Base-by-base conservation (phyloP, 2,888 invertebrate genomes). In the Rhagium mordax region DNA sequence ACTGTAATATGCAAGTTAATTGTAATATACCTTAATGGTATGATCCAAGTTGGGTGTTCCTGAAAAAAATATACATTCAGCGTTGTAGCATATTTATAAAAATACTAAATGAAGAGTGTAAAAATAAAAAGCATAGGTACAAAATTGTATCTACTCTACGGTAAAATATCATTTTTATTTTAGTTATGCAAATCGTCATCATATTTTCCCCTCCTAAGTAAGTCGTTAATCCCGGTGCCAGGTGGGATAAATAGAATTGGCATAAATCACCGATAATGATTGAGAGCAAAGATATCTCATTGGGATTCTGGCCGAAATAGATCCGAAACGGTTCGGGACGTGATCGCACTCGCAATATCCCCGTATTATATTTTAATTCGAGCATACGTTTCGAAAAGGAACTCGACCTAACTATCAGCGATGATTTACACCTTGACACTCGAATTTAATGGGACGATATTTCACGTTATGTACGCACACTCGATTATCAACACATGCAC, bases 341-440 rank as follows among this genome's bases (percentile, higher is more conserved):
- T 64, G 64, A 64, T 16, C 10, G 27, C 15, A 64, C 13, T 64
- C 27, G 15, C 27, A 64, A 64, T 64, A 16, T 2, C 24, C 27
- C 24, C n/a, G 8, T 64, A 29, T 64, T 49, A 64, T 27, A 49
- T 64, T 64, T 64, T 64, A 64, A 64, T 64, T 64, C 48, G 55
- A 1, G 2, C 55, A 27, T 24, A 55, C 24, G 20, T 55, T 55
- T 24, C 55, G n/a, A 24, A 55, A 55, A 55, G n/a, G n/a, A 55
- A 55, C n/a, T n/a, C 0, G 53, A n/a, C 10, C 55, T 24, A 51
- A 41, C 41, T 41, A 41, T 41, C 59, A 16, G 15, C 64, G 41
- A 24, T 64, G 27, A 64, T 64, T 64, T 64, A 64, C 51, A 49
- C 49, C 27, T 64, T 51, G 27, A 27, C 41, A 49, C 49, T 16